Evolutionary conservation across 30 jellyfish, hydroid and myxozoan species (phyloP), one percentile per base, ranked within the genome.

Genomic region (Hydra vulgaris): DNA sequence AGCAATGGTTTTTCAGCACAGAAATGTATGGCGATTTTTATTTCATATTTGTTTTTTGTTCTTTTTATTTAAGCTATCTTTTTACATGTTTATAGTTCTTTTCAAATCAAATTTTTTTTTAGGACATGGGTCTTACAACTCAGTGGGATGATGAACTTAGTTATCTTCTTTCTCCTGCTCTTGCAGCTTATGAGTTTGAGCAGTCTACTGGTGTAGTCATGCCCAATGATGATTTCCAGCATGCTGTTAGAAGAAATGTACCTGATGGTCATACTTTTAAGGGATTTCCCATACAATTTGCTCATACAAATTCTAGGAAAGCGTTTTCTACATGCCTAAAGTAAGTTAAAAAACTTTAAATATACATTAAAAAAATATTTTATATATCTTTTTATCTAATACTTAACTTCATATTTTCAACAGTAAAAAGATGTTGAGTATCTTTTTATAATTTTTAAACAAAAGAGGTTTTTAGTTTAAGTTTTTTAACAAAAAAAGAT

Each of bases 211-310:
- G 98, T n/a, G 79, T 91, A n/a, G 70, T 88, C 54, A 95, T 83
- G 27, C 96, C 96, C 55, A 91, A 91, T 71, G 96, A 91, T 53
- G 98, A 91, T 21, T 91, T 91, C 26, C 98, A 91, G 79, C 95
- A 91, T 75, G 96, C 96, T 16, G 82, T 91, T 53, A 90, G 96
- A 1, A 87, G 94, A 5, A 79, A 91, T 56, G 95, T 91, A 7
- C 98, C 98, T 0, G 93, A 87, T 82, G 98, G 98, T 7, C 98
- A 91, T 79, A 91, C 98, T 18, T 91, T 91, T 86, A 91, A 91
- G 67, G 98, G 95, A 70, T 91, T 91, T 61, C 98, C 98, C 3
- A 86, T 91, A n/a, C 98, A 91, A 71, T 91, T 91, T 81, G 79
- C 22, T 17, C 95, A 91, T 83, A 81, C 85, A 12, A 86, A 91